Evolutionary conservation across 1,140 invertebrate genomes (phyloP), one percentile per base, ranked within the genome.

Genomic region (Sinonovacula constricta): DNA sequence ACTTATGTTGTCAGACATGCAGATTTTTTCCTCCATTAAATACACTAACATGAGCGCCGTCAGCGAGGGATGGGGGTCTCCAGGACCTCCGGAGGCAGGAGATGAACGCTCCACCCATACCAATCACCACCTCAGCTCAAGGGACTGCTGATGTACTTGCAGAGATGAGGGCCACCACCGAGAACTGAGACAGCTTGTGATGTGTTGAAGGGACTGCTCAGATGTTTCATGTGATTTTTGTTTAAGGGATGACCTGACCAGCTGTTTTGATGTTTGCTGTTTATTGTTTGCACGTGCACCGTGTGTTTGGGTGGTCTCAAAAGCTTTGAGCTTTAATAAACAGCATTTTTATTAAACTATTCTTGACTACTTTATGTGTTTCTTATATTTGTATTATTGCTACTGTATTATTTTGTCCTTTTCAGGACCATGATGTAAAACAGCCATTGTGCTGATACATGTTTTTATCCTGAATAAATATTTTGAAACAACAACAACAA

Each of bases 331-430:
- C n/a, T n/a, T n/a, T n/a, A n/a, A n/a, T n/a, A n/a, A n/a, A n/a
- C n/a, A n/a, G 49, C 65, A 68, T 68, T 68, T 68, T 68, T 68
- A 68, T 68, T 53, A 68, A 68, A 68, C 65, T 68, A 68, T 68
- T 68, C 65, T 68, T 68, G 65, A 68, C n/a, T n/a, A n/a, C n/a
- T n/a, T n/a, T n/a, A n/a, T n/a, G n/a, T n/a, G n/a, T n/a, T n/a
- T n/a, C n/a, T n/a, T n/a, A n/a, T n/a, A n/a, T n/a, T n/a, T n/a
- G n/a, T n/a, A n/a, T n/a, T n/a, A n/a, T n/a, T n/a, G n/a, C n/a
- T n/a, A n/a, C n/a, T n/a, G n/a, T n/a, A n/a, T n/a, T n/a, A n/a
- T n/a, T n/a, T n/a, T n/a, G n/a, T n/a, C n/a, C n/a, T n/a, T n/a
- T n/a, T n/a, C n/a, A n/a, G n/a, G n/a, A n/a, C n/a, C n/a, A n/a